phyloP scores from a whole-genome alignment of 1,140 invertebrate genomes.

The Ceratina calcarata region DNA sequence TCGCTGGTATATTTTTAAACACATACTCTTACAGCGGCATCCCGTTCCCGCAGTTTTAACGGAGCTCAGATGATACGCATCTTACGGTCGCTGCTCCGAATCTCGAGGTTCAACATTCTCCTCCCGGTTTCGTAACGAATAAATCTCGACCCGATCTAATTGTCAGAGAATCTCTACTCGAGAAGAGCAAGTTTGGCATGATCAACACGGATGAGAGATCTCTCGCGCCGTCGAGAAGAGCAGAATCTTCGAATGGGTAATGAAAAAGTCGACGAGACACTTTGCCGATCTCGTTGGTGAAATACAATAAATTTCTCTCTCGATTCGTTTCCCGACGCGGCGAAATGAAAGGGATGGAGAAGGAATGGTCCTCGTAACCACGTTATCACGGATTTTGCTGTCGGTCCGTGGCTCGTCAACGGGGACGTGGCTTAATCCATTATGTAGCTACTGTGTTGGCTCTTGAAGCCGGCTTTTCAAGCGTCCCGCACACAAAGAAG shows the following conservation, averaged over 20 bases:
- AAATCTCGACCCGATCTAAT: too few species aligned
- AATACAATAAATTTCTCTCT: neutral
- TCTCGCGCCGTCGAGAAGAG: too few species aligned
- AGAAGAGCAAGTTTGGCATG: too few species aligned
- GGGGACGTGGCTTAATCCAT: slow-evolving; percentile 51
- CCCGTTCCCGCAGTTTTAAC: too few species aligned
- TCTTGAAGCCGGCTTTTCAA: slow-evolving; percentile 37
- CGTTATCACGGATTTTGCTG: slow-evolving; percentile 55
- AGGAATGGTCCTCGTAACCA: slow-evolving; percentile 39
- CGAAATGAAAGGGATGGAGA: slow-evolving; percentile 18
- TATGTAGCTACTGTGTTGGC: slow-evolving; percentile 46
- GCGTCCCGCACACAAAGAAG: slow-evolving; percentile 15
- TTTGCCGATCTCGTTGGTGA: neutral
- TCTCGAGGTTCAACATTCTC: neutral
- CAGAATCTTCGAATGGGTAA: too few species aligned
- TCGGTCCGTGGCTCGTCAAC: slow-evolving; percentile 49
- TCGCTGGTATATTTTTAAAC: too few species aligned
- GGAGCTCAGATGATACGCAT: neutral
- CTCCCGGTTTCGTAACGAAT: neutral
- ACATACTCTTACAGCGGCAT: too few species aligned
- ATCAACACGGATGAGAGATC: too few species aligned
- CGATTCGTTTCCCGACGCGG: neutral
- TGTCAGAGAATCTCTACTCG: too few species aligned
- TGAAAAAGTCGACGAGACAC: neutral
- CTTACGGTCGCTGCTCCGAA: neutral